phyloP scores from a whole-genome alignment of 2,797 vertebrate species.

The Mormyrus proboscirostris region DNA sequence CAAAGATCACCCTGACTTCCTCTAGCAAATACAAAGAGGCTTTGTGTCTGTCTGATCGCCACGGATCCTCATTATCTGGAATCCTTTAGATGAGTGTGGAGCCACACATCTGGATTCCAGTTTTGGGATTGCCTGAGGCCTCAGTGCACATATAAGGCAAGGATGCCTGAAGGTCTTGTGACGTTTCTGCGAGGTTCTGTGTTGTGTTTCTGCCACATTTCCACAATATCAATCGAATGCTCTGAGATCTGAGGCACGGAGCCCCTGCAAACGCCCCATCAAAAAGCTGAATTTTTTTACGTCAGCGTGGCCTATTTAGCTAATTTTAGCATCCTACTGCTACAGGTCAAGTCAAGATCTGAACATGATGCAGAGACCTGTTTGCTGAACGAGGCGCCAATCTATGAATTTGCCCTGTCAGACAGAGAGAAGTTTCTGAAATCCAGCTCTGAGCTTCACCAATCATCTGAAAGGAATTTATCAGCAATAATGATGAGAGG shows the following conservation, averaged over 20 bases:
- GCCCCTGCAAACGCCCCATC: neutral
- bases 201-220: neutral
- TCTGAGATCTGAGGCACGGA: neutral
- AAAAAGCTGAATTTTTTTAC: neutral
- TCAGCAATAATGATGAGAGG: neutral
- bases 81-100: neutral
- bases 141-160: neutral
- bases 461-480: neutral
- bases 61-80: neutral
- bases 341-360: neutral
- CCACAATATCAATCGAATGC: neutral
- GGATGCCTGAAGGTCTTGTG: neutral
- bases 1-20: neutral
- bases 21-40: neutral
- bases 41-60: neutral
- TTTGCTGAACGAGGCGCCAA: neutral
- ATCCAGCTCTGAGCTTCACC: neutral
- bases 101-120: neutral
- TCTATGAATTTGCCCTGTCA: neutral
- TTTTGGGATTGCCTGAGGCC: neutral
- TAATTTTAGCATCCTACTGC: neutral
- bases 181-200: neutral
- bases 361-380: neutral
- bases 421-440: neutral
- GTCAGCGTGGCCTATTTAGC: neutral